phyloP scores from a whole-genome alignment of 2,113 vertebrate species.

The Colistium nudipinnis region DNA sequence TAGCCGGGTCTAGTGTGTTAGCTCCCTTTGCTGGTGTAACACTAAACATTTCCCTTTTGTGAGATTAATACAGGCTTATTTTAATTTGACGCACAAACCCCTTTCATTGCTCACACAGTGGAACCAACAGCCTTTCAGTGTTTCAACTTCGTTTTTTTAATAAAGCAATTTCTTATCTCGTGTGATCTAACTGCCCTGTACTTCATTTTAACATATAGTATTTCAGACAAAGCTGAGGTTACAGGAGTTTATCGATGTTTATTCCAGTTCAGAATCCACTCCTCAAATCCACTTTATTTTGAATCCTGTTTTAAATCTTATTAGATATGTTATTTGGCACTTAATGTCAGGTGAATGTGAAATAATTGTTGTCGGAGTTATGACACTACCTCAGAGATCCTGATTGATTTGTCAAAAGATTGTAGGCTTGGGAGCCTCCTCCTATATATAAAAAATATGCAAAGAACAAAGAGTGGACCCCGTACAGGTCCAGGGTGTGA shows the following conservation, averaged over 20 bases:
- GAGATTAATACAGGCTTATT: neutral
- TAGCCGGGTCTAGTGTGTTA: too few species aligned
- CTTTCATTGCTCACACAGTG: neutral
- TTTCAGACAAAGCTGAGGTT: neutral
- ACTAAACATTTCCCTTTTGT: neutral
- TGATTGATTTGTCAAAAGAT: too few species aligned
- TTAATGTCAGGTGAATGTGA: neutral
- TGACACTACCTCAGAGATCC: too few species aligned
- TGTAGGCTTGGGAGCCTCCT: too few species aligned
- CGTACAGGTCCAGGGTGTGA: too few species aligned
- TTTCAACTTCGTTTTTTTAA: neutral
- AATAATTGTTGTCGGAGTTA: neutral
- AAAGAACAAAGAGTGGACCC: too few species aligned
- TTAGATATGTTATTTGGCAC: too few species aligned
- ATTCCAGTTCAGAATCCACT: too few species aligned
- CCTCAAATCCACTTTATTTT: too few species aligned
- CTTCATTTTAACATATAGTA: neutral
- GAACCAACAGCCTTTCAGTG: neutral
- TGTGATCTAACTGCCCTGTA: neutral
- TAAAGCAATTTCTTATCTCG: neutral
- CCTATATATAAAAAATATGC: too few species aligned
- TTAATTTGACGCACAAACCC: neutral
- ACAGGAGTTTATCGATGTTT: too few species aligned
- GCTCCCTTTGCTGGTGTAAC: neutral
- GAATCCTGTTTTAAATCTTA: neutral